These are phyloP conservation scores for Diploscapter pachys DNA, from an alignment of 1,140 invertebrate species.

Conservation along the genomic window DNA sequence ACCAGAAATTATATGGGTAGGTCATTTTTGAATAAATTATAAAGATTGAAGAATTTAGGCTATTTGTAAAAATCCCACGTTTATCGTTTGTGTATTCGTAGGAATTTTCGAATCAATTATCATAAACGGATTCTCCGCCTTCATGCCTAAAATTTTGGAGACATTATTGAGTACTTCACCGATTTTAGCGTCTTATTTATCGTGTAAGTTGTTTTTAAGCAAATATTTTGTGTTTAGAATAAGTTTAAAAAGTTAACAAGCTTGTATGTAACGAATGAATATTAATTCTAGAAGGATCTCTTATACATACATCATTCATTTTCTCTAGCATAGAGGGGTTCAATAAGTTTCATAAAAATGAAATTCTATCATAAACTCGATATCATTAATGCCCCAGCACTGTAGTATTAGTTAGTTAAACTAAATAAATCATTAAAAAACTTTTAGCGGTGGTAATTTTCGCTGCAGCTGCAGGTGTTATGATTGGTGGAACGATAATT, in stretches of 20 bases:
- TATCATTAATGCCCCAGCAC: no score
- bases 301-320: no score
- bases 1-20: slow-evolving; percentile 23
- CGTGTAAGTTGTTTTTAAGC: slow-evolving; percentile 41
- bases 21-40: not conserved
- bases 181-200: slow-evolving; percentile 50
- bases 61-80: slow-evolving; percentile 56
- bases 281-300: no score
- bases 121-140: slow-evolving; percentile 57
- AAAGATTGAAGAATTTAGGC: slow-evolving; percentile 40
- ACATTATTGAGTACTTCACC: slow-evolving; percentile 54
- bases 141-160: slow-evolving; percentile 59
- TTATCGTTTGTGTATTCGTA: slow-evolving; percentile 52
- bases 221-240: no score
- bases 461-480: slow-evolving; percentile 56
- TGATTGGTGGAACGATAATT: slow-evolving; percentile 55
- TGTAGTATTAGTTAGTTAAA: no score
- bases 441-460: slow-evolving; percentile 57
- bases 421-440: slow-evolving; percentile 3
- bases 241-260: no score
- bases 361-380: no score
- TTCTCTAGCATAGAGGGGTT: no score
- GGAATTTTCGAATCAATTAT: slow-evolving; percentile 58
- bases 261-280: no score
- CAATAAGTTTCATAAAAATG: no score